Percentiles rank a stretch among this genome's conserved stretches.
phyloP scores from a whole-genome alignment of 2,888 invertebrate species.

The Bugula neritina region DNA sequence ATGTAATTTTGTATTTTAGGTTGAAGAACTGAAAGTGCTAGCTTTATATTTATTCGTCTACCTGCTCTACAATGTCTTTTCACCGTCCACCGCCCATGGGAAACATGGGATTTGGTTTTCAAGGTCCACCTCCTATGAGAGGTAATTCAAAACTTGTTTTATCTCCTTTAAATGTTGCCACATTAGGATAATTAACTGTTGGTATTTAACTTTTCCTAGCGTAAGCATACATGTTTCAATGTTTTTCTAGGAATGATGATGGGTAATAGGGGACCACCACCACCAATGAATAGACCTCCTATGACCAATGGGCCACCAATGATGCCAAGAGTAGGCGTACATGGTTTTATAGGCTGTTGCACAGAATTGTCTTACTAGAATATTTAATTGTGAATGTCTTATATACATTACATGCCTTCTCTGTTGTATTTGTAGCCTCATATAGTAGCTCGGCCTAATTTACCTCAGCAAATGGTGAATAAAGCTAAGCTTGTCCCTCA shows the following conservation, averaged over 20 bases:
- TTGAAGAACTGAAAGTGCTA: no score
- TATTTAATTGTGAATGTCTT: no score
- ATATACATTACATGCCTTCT: no score
- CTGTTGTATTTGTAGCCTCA: not conserved
- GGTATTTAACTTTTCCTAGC: no score
- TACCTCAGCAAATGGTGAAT: not conserved
- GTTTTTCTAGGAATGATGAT: conserved; percentile 16
- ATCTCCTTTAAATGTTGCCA: no score
- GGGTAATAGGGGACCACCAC: conserved; percentile 8
- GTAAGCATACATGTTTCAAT: no score
- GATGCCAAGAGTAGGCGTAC: not conserved
- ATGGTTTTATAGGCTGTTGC: not conserved
- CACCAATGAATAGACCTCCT: not conserved
- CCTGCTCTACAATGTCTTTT: not conserved
- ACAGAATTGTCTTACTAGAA: no score
- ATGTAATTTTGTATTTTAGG: no score
- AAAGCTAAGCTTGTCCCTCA: conserved; percentile 6
- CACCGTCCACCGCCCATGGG: conserved; percentile 1
- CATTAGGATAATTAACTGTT: no score
- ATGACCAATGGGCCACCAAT: not conserved
- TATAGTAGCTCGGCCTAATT: conserved; percentile 6
- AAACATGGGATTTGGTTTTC: conserved; percentile 22
- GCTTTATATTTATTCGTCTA: no score
- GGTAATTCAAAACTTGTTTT: no score
- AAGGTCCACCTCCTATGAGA: conserved; percentile 6